A percentile compares a stretch with the other conserved stretches of the same genome.
These are phyloP conservation scores for Sebastes matsubarae DNA, from an alignment of 2,797 vertebrate species.

Conservation along the genomic window DNA sequence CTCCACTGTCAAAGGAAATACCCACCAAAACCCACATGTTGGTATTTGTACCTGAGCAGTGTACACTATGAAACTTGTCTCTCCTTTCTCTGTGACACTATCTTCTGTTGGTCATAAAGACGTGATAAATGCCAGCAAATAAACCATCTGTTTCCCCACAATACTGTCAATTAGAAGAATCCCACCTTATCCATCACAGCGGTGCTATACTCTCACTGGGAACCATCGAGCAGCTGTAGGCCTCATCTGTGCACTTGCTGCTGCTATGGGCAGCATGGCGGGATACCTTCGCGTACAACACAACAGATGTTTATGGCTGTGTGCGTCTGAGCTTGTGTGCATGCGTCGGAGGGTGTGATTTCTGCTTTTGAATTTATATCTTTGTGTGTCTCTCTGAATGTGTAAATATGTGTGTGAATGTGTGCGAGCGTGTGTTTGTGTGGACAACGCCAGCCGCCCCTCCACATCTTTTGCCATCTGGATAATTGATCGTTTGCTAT, in stretches of 20 bases:
- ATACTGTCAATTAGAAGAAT: slow-evolving; percentile 65
- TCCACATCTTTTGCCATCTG: slow-evolving; percentile 76
- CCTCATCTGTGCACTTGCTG: slow-evolving; percentile 74
- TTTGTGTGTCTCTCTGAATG: slow-evolving; percentile 35
- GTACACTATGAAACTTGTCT: slow-evolving; percentile 2
- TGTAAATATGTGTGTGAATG: slow-evolving; percentile 22
- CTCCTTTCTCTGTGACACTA: slow-evolving; percentile 11
- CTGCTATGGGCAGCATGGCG: slow-evolving; percentile 59
- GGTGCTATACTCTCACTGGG: slow-evolving; percentile 48
- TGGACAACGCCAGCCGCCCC: slow-evolving; percentile 41
- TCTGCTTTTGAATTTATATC: slow-evolving; percentile 45
- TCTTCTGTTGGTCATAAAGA: slow-evolving; percentile 70
- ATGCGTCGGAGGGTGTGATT: slow-evolving; percentile 30
- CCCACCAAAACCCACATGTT: neutral
- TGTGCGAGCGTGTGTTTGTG: slow-evolving; percentile 12
- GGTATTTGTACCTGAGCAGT: neutral
- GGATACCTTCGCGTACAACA: slow-evolving; percentile 67
- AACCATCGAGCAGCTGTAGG: slow-evolving; percentile 73
- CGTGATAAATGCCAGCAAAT: slow-evolving; percentile 65
- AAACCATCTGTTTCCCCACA: slow-evolving; percentile 70
- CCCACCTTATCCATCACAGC: slow-evolving; percentile 66
- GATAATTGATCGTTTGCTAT: slow-evolving; percentile 82
- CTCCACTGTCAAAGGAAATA: neutral
- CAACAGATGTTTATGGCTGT: slow-evolving; percentile 82
- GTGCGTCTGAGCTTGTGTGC: slow-evolving; percentile 3